Percentiles rank a stretch among this genome's conserved stretches.
Evolutionary conservation across 2,888 invertebrate species (phyloP).

Genomic region (Dryobota labecula): DNA sequence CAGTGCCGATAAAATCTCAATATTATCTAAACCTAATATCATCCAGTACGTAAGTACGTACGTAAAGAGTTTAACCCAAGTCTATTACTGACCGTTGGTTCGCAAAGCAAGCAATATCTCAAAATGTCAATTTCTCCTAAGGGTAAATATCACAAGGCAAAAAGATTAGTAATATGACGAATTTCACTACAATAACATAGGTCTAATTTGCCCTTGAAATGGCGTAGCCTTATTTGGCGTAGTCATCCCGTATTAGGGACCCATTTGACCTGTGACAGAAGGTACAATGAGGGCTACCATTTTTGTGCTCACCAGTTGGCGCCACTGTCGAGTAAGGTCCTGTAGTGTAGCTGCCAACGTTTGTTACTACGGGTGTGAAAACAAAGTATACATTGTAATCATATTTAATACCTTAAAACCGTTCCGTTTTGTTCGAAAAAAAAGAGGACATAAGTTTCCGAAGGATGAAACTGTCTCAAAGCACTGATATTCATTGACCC

Average conservation of each 20-base stretch:
- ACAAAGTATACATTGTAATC: no score
- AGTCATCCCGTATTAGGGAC: neutral
- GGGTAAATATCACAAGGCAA: neutral
- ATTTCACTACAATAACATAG: neutral
- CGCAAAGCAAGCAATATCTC: neutral
- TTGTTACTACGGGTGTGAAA: no score
- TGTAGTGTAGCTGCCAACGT: no score
- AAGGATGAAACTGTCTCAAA: no score
- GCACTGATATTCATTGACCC: no score
- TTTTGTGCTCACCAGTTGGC: no score
- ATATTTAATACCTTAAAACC: no score
- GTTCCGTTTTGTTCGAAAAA: no score
- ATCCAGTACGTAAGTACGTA: neutral
- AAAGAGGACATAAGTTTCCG: no score
- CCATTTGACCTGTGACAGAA: neutral
- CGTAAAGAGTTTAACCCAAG: neutral
- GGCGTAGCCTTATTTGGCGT: neutral
- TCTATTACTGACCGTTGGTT: neutral
- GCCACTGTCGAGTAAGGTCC: no score
- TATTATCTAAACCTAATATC: neutral
- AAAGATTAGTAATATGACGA: neutral
- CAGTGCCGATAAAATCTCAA: neutral
- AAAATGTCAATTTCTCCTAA: neutral
- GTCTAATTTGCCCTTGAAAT: neutral
- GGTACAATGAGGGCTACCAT: no score